A percentile compares a stretch with the other conserved stretches of the same genome.
Conservation (phyloP, 2,797 vertebrate genomes). For the Menidia menidia region DNA sequence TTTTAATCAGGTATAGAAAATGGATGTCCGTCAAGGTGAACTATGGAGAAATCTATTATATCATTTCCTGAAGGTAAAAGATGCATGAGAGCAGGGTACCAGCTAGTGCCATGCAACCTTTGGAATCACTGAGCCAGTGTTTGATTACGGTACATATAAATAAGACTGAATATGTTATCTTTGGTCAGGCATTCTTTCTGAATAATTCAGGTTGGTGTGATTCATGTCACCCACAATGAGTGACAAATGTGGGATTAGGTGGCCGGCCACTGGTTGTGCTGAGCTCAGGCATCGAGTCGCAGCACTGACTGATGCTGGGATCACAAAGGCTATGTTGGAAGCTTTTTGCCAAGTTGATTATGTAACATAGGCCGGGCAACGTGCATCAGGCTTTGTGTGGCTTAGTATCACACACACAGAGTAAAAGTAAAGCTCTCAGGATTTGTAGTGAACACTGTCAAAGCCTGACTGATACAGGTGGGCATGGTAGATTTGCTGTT, state of each 20-base stretch:
- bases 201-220: conserved; percentile 61
- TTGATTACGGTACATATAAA: conserved; percentile 22
- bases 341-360: conserved; percentile 54
- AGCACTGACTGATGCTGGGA: conserved; percentile 49
- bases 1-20: too few species aligned
- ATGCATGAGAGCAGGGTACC: background rate
- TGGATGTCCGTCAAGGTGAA: too few species aligned
- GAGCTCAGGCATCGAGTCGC: conserved; percentile 58
- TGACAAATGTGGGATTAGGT: conserved; percentile 67
- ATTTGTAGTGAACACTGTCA: conserved; percentile 41
- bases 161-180: conserved; percentile 30
- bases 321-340: conserved; percentile 42
- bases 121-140: conserved; percentile 14
- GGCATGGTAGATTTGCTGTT: conserved; percentile 18
- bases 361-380: conserved; percentile 37
- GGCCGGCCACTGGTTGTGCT: conserved; percentile 54
- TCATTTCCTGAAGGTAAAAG: too few species aligned
- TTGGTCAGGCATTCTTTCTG: conserved; percentile 38
- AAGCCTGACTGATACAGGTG: conserved; percentile 26
- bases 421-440: conserved; percentile 45
- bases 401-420: conserved; percentile 31
- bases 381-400: conserved; percentile 29
- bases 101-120: background rate
- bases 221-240: conserved; percentile 52
- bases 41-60: too few species aligned